These are phyloP conservation scores for Hystrix cristata DNA, from an alignment of 2,113 vertebrate species.

Conservation along the genomic window DNA sequence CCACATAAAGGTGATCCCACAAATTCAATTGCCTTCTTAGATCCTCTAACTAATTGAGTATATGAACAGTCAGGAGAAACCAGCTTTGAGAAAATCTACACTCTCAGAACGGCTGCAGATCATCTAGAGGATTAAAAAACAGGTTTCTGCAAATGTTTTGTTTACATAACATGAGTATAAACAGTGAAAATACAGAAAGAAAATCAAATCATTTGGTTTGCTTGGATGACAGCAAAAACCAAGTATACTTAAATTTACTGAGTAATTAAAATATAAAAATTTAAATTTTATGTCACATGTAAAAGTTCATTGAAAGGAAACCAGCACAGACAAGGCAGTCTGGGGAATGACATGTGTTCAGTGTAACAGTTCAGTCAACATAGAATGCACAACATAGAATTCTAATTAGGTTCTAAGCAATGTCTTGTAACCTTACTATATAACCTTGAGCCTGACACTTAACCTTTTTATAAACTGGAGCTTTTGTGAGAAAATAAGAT, in stretches of 20 bases:
- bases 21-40: background rate
- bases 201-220: constrained; percentile 17
- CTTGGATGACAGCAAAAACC: background rate
- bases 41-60: background rate
- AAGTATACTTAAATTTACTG: constrained; percentile 26
- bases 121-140: background rate
- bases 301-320: constrained; percentile 2
- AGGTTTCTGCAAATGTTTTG: background rate
- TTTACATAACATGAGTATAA: background rate
- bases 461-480: background rate
- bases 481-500: background rate
- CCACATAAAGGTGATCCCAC: background rate
- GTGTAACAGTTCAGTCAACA: background rate
- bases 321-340: background rate
- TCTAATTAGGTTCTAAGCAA: background rate
- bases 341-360: background rate
- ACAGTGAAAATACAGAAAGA: constrained; percentile 25
- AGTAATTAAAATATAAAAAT: constrained; percentile 20
- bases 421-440: background rate
- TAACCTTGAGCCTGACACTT: background rate
- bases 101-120: background rate
- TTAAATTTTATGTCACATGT: background rate
- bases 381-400: background rate
- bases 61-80: background rate
- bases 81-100: background rate